Evolutionary conservation across 2,888 invertebrate species (phyloP).

Genomic region (Scelioninae gen. 1): DNA sequence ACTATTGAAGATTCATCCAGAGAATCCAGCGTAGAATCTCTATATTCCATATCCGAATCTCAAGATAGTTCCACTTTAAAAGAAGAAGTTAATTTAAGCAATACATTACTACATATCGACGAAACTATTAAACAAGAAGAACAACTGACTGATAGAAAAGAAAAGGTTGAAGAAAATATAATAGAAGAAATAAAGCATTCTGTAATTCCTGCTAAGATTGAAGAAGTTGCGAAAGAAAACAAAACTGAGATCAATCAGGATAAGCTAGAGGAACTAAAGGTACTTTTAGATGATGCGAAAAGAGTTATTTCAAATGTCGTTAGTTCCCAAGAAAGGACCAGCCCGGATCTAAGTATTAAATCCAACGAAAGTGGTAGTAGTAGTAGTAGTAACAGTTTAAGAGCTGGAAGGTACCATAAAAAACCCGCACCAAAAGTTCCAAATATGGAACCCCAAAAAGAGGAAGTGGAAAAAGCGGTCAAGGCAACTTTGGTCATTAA

Average conservation of each 20-base stretch:
- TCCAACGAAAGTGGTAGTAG: too few relatives aligned
- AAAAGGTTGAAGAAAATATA: neutral
- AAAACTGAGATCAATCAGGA: conserved; percentile 58
- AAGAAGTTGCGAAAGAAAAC: neutral
- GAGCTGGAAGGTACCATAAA: conserved; percentile 86
- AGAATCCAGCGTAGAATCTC: conserved; percentile 46
- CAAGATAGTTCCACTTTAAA: conserved; percentile 68
- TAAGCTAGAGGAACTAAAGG: conserved; percentile 79
- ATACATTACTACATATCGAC: neutral
- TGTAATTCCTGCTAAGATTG: neutral
- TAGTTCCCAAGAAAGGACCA: conserved; percentile 72
- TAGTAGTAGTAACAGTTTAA: too few relatives aligned
- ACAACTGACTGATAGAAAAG: neutral
- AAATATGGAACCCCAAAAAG: conserved; percentile 71
- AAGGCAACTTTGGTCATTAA: conserved; percentile 85
- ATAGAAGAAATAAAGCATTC: neutral
- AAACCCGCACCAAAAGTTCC: conserved; percentile 84
- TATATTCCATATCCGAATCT: conserved; percentile 50
- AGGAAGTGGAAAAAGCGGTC: conserved; percentile 79
- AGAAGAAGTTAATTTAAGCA: conserved; percentile 41
- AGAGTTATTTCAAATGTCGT: conserved; percentile 77
- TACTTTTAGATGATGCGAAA: conserved; percentile 76
- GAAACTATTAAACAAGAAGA: conserved; percentile 2
- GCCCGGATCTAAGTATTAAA: too few relatives aligned
- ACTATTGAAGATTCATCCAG: conserved; percentile 11